Conservation (phyloP, 2,888 invertebrate species). For the Troides helena region DNA sequence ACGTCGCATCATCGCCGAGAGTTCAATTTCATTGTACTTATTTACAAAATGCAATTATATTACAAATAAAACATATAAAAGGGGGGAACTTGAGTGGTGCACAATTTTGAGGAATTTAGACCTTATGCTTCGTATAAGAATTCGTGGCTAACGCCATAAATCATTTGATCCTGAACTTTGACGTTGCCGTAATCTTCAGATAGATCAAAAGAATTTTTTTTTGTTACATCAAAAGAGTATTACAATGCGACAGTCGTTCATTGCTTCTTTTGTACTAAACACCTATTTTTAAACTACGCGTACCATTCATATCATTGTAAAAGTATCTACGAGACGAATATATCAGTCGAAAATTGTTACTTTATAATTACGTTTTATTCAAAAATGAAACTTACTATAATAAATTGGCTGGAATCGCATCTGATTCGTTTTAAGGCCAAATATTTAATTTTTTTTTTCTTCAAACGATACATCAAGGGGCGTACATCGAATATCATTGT, state of each 20-base stretch:
- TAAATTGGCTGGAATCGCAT: slow-evolving; percentile 72
- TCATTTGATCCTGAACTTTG: slow-evolving; percentile 21
- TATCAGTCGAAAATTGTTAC: slow-evolving; percentile 75
- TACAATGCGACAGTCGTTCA: slow-evolving; percentile 38
- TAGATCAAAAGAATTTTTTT: slow-evolving; percentile 7
- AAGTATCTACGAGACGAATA: slow-evolving; percentile 73
- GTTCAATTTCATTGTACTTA: slow-evolving; percentile 66
- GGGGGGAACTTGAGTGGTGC: slow-evolving; percentile 38
- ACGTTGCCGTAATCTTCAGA: slow-evolving; percentile 19
- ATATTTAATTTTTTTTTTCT: slow-evolving; percentile 37
- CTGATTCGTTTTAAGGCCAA: slow-evolving; percentile 69
- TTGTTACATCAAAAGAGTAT: slow-evolving; percentile 33
- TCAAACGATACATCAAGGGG: slow-evolving; percentile 47
- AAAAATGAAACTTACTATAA: slow-evolving; percentile 41
- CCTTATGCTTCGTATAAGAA: slow-evolving; percentile 28
- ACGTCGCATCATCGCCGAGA: slow-evolving; percentile 57
- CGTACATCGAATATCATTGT: slow-evolving; percentile 38
- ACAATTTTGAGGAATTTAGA: slow-evolving; percentile 39
- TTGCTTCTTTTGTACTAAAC: slow-evolving; percentile 72
- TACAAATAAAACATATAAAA: slow-evolving; percentile 52
- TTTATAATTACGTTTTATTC: slow-evolving; percentile 62
- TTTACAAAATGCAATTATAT: slow-evolving; percentile 76
- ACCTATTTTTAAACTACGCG: slow-evolving; percentile 68
- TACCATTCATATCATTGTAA: slow-evolving; percentile 72
- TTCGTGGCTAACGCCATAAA: slow-evolving; percentile 26